These are phyloP conservation scores for Petrocephalus microphthalmus DNA, from an alignment of 2,113 vertebrate species.

Conservation along the genomic window DNA sequence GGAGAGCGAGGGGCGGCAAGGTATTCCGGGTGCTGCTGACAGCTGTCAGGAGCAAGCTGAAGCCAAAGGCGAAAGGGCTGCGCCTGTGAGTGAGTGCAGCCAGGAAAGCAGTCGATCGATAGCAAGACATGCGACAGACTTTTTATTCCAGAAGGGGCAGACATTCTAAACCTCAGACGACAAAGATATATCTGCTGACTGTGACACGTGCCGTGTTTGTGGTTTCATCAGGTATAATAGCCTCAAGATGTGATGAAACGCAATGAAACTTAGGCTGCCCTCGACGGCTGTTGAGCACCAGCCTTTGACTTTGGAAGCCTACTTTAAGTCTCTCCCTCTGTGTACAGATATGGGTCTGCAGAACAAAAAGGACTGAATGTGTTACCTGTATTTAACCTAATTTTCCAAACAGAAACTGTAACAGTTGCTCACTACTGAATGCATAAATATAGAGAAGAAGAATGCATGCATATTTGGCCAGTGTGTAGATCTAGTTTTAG, in stretches of 20 bases:
- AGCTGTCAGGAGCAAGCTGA: background rate
- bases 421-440: background rate
- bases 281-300: background rate
- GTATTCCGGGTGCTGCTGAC: background rate
- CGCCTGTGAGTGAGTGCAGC: background rate
- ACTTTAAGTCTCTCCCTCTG: background rate
- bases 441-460: background rate
- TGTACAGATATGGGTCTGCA: background rate
- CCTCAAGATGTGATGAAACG: background rate
- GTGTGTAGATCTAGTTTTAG: background rate
- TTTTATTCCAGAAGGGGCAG: background rate
- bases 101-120: background rate
- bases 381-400: background rate
- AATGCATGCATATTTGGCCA: background rate
- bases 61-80: background rate
- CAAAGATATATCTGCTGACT: background rate
- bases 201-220: background rate
- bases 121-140: background rate
- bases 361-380: background rate
- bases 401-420: background rate
- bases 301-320: background rate
- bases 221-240: background rate
- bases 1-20: background rate
- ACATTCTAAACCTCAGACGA: background rate
- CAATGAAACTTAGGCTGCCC: background rate